Evolutionary conservation across 2,888 invertebrate species (phyloP).

Genomic region (Myathropa florea): DNA sequence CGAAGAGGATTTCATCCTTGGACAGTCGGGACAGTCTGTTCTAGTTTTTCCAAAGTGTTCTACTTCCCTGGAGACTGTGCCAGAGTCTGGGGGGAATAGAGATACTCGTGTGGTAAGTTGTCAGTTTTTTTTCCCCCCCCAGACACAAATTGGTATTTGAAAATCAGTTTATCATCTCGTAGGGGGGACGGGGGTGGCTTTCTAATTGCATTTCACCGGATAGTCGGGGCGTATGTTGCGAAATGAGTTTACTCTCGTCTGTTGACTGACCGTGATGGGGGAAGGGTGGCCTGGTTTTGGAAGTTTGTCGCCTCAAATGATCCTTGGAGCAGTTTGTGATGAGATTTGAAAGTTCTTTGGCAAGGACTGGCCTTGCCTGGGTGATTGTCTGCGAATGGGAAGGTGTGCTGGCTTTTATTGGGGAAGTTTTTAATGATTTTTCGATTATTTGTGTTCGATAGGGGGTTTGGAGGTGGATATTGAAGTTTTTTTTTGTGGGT

Average conservation of each 20-base stretch:
- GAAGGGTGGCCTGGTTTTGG: not conserved
- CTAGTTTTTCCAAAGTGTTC: not conserved
- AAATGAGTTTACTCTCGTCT: not conserved
- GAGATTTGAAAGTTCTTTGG: not conserved
- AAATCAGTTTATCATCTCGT: conserved; percentile 38
- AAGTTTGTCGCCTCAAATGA: not conserved
- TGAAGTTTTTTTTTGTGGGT: no score
- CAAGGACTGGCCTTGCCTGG: not conserved
- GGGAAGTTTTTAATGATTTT: not conserved
- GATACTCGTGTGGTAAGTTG: conserved; percentile 9
- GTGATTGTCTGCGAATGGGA: not conserved
- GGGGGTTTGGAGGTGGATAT: no score
- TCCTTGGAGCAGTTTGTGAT: not conserved
- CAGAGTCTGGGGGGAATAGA: not conserved
- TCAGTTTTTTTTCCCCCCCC: not conserved
- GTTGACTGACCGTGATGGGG: not conserved
- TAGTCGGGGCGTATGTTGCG: not conserved
- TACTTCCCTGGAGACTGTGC: not conserved
- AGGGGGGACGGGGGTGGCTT: not conserved
- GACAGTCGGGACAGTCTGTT: not conserved
- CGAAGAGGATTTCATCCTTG: conserved; percentile 6
- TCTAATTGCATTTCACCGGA: conserved; percentile 41
- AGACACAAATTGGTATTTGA: conserved; percentile 67
- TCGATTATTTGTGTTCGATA: not conserved
- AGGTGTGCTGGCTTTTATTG: not conserved